Evolutionary conservation across 1,140 invertebrate genomes (phyloP), one percentile per base, ranked within the genome.

Genomic region (Chionoecetes opilio): DNA sequence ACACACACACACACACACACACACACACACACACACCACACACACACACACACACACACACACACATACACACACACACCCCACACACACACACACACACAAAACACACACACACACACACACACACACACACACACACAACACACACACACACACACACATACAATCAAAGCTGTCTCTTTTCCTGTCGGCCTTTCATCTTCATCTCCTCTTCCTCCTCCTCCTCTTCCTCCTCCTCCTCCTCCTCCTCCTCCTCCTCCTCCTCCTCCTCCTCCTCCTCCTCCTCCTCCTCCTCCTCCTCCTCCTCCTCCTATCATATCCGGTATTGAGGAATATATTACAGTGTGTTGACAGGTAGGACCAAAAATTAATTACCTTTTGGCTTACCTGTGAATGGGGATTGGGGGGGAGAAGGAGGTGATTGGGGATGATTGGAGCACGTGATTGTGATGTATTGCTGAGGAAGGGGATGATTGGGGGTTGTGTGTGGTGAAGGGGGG

Each of bases 311-410:
- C 63, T 75, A 75, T 75, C n/a, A 75, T n/a, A 75, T 75, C 63
- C 63, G 63, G 63, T n/a, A 75, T 75, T n/a, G 63, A n/a, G 63
- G 63, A 75, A 75, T 75, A 75, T 75, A 75, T 75, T 75, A 75
- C 63, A 75, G 63, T 75, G 63, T 75, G 63, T 75, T 26, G 63
- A 75, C 63, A 75, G 63, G 63, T 75, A n/a, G n/a, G 63, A 26
- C 63, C n/a, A 5, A n/a, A 75, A 75, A 75, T 75, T 75, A 75
- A 75, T 75, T 38, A 87, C 85, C 85, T 87, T 5, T 21, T 31
- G 63, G n/a, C n/a, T 75, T 5, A n/a, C 5, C 5, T 26, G 63
- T 21, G 63, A 75, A 34, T 53, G 46, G 46, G 46, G 46, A 11
- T 46, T 5, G 8, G 46, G 46, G 46, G 46, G 46, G 46, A 17